Evolutionary conservation across 2,888 invertebrate genomes (phyloP).

Genomic region (Nemoura dubitans): DNA sequence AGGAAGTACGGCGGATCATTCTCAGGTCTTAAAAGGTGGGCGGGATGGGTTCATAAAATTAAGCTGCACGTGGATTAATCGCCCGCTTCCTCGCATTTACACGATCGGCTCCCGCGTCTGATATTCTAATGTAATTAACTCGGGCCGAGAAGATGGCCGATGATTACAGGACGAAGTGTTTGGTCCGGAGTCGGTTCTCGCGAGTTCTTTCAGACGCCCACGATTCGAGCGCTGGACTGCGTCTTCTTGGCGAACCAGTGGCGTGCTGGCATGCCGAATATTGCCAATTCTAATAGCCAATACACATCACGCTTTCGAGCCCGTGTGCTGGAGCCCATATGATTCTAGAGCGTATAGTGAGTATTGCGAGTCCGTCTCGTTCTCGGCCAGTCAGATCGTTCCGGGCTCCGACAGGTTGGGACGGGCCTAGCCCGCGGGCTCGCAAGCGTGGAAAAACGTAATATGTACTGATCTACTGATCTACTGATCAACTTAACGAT

Average conservation of each 20-base stretch:
- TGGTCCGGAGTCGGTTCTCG: background rate
- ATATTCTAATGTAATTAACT: slow-evolving; percentile 34
- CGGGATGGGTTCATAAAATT: background rate
- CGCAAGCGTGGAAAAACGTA: too few species aligned
- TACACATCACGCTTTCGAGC: too few species aligned
- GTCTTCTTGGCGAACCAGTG: background rate
- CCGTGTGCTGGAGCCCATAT: too few species aligned
- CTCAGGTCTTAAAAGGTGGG: background rate
- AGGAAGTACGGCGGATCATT: background rate
- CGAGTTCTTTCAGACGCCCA: background rate
- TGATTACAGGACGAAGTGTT: background rate
- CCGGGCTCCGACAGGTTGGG: too few species aligned
- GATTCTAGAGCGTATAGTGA: too few species aligned
- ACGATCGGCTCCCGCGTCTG: slow-evolving; percentile 8
- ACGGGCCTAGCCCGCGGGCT: too few species aligned
- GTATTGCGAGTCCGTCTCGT: too few species aligned
- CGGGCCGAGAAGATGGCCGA: background rate
- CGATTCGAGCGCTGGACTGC: background rate
- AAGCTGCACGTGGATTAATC: background rate
- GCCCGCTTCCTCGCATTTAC: slow-evolving; percentile 24
- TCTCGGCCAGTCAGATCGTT: too few species aligned
- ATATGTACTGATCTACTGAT: too few species aligned
- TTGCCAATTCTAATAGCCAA: too few species aligned
- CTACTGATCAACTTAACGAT: too few species aligned
- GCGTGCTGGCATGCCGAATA: too few species aligned